These are phyloP conservation scores for Lasioglossum pauxillum DNA, from an alignment of 2,888 invertebrate genomes.

Conservation along the genomic window DNA sequence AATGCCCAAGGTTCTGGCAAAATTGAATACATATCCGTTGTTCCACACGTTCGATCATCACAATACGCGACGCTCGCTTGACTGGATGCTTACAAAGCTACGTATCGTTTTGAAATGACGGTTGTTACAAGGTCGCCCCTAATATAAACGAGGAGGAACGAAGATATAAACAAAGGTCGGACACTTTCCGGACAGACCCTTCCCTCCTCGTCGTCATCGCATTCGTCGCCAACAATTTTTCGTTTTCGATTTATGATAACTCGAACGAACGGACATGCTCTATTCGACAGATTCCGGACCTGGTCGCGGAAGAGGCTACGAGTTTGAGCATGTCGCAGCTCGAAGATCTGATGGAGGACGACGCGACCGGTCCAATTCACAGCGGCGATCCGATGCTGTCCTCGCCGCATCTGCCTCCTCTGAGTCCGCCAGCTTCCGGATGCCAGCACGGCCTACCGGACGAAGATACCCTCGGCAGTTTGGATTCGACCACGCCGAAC, in stretches of 20 bases:
- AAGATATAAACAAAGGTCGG: no score
- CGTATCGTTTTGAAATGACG: no score
- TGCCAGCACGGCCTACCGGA: slow-evolving; percentile 82
- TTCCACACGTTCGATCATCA: no score
- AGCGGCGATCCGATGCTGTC: slow-evolving; percentile 88
- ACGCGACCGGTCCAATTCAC: slow-evolving; percentile 86
- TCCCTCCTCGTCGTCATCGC: neutral
- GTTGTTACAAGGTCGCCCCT: no score
- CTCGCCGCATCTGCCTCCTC: slow-evolving; percentile 85
- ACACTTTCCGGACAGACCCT: no score
- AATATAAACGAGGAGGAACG: no score
- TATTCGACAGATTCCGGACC: slow-evolving; percentile 82
- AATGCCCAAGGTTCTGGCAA: no score
- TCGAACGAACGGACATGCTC: neutral
- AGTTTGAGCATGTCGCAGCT: slow-evolving; percentile 86
- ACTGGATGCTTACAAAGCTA: no score
- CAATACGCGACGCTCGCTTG: no score
- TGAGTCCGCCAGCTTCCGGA: slow-evolving; percentile 81
- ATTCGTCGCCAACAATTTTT: neutral
- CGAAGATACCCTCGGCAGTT: slow-evolving; percentile 82
- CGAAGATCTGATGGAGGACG: slow-evolving; percentile 90
- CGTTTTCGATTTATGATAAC: neutral
- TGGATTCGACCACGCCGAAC: slow-evolving; percentile 81
- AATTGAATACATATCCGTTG: no score
- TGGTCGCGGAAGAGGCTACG: slow-evolving; percentile 86